Conservation (phyloP, 2,113 vertebrate genomes). For the Vombatus ursinus region DNA sequence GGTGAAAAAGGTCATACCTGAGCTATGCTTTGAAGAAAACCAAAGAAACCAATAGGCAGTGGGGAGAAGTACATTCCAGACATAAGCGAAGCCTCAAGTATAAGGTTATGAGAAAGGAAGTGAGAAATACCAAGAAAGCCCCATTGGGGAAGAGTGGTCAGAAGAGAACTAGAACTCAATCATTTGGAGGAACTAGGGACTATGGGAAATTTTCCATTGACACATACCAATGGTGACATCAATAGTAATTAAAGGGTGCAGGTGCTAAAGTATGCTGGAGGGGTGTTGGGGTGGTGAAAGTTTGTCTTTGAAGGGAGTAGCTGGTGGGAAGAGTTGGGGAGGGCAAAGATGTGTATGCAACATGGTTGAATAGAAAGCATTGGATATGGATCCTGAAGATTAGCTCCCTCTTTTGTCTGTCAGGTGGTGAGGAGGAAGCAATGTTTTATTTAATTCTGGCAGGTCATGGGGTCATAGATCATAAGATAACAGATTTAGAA, state of each 20-base stretch:
- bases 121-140: too few relatives aligned
- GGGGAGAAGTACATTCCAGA: too few relatives aligned
- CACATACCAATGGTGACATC: not conserved
- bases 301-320: not conserved
- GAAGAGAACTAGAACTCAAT: not conserved
- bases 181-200: not conserved
- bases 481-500: not conserved
- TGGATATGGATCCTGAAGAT: not conserved
- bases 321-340: not conserved
- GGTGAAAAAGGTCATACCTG: too few relatives aligned
- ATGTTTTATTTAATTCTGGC: conserved; percentile 1
- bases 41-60: too few relatives aligned
- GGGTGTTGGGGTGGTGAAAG: not conserved
- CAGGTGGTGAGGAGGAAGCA: not conserved
- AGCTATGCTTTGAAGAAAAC: too few relatives aligned
- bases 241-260: not conserved
- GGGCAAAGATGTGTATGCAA: not conserved
- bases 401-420: not conserved
- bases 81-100: too few relatives aligned
- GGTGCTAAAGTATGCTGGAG: not conserved
- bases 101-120: too few relatives aligned
- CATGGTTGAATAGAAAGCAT: not conserved
- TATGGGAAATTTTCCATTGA: not conserved
- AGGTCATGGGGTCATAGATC: not conserved
- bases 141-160: not conserved